These are phyloP conservation scores for Cyclura pinguis DNA, from an alignment of 2,797 vertebrate genomes.

Conservation along the genomic window DNA sequence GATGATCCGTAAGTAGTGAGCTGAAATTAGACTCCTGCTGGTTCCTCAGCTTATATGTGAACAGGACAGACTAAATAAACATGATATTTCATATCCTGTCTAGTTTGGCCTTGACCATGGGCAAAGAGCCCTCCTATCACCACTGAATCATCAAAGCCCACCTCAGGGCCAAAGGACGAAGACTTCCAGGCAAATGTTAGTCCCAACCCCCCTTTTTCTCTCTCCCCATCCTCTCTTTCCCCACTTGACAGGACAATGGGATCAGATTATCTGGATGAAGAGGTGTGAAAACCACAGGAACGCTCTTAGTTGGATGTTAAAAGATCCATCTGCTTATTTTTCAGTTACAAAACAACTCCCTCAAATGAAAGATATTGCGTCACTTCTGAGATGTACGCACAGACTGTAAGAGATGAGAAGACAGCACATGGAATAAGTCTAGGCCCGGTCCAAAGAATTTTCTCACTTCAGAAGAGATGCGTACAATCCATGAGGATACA, in stretches of 20 bases:
- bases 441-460: neutral
- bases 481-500: neutral
- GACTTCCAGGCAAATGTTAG: neutral
- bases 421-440: neutral
- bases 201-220: neutral
- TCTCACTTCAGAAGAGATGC: neutral
- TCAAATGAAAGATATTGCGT: neutral
- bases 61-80: neutral
- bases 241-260: conserved; percentile 14
- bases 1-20: neutral
- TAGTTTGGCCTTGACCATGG: neutral
- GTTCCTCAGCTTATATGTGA: neutral
- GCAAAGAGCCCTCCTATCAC: neutral
- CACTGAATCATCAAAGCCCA: neutral
- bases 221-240: neutral
- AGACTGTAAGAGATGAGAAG: neutral
- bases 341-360: neutral
- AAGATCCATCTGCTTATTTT: conserved; percentile 31
- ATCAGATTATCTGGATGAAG: conserved; percentile 17
- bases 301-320: conserved; percentile 10
- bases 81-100: neutral
- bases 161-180: neutral
- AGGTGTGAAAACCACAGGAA: conserved; percentile 33
- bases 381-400: neutral
- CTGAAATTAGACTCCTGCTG: neutral